Base-by-base conservation (phyloP, 2,113 vertebrate genomes). In the Kryptolebias marmoratus region DNA sequence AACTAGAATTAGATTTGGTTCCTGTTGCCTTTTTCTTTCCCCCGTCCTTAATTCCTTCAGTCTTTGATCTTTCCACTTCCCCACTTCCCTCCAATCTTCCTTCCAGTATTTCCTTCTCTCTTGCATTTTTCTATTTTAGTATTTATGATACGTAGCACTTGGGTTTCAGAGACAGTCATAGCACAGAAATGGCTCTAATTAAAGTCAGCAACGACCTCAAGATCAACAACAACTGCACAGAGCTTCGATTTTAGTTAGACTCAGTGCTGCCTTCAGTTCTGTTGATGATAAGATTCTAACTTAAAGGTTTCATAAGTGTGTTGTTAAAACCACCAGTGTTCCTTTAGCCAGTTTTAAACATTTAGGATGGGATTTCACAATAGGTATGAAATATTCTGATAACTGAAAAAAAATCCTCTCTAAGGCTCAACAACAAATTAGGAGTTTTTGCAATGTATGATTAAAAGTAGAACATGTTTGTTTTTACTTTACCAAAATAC, bases 181-280 rank as follows among this genome's bases (percentile, higher is more conserved):
- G 9, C 39, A 44, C 39, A 61, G n/a, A 61, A 61, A 42, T 39
- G 22, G 32, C 58, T 61, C 22, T 61, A 61, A 61, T 61, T 61
- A 44, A 39, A 61, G 39, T 61, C n/a, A 61, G 22, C 42, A 44
- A 61, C 3, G 31, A 61, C 58, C 58, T 61, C 11, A 27, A 60
- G 36, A 60, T 44, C 58, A 60, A 60, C 36, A 44, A 44, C 39
- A 59, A 42, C 42, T 18, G 42, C 18, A 59, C n/a, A 14, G 11
- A 61, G 39, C 39, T 61, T 45, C 42, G 15, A 44, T 45, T 61
- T 61, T 44, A 44, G 36, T 39, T 60, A 11, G n/a, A 44, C 58
- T 61, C 39, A 13, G 5, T 45, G 58, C 58, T 44, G 36, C 7
- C 32, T 44, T 45, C 22, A 8, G 39, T 22, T 5, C 12, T 61